Evolutionary conservation across 2,113 vertebrate genomes (phyloP).

Genomic region (Corydoras maculifer): DNA sequence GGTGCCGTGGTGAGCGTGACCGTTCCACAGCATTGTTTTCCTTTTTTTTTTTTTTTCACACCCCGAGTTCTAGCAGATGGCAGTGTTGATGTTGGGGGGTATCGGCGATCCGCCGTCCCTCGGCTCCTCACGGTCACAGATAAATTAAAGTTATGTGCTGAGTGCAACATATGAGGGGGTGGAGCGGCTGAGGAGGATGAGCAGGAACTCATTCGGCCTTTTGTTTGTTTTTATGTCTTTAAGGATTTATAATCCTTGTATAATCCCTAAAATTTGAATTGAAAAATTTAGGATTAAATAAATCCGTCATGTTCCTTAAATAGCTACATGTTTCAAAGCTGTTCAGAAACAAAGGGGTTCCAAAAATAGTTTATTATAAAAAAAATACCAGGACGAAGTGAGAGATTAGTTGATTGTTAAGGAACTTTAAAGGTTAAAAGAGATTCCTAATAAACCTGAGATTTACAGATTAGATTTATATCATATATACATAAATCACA

Average conservation of each 20-base stretch:
- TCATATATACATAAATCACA: no score
- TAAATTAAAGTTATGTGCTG: conserved; percentile 53
- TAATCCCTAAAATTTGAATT: conserved; percentile 1
- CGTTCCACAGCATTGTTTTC: conserved; percentile 12
- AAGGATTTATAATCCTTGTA: conserved; percentile 51
- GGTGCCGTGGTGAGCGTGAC: conserved; percentile 19
- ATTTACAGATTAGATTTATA: no score
- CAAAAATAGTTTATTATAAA: no score
- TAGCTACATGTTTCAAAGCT: no score
- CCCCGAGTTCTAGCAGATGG: conserved; percentile 44
- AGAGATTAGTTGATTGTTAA: no score
- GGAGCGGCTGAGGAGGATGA: conserved; percentile 30
- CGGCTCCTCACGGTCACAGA: conserved; percentile 52
- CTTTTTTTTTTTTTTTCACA: conserved; percentile 6
- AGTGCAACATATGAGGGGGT: conserved; percentile 32
- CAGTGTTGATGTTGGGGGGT: conserved; percentile 43
- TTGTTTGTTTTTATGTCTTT: conserved; percentile 49
- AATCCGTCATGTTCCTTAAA: no score
- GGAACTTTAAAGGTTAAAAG: no score
- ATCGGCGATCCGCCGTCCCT: conserved; percentile 33
- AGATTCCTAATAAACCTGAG: no score
- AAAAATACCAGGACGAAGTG: no score
- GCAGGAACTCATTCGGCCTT: conserved; percentile 49
- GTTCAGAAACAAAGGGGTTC: no score
- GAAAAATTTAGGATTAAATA: no score